Percentiles rank a stretch among this genome's conserved stretches.
Conservation (phyloP, 2,888 invertebrate genomes). For the Plagodis dolabraria region DNA sequence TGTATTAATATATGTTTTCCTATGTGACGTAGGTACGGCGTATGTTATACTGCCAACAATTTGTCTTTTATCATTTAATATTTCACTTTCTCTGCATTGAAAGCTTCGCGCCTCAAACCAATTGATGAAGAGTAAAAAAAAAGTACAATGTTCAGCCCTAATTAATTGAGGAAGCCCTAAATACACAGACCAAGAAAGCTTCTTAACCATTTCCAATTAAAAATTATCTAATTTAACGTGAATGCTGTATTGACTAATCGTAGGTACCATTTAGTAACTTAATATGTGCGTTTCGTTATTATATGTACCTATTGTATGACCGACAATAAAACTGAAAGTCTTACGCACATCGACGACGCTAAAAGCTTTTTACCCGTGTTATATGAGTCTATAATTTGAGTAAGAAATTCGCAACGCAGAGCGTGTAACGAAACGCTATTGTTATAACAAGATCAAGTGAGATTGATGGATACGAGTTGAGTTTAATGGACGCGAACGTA, state of each 20-base stretch:
- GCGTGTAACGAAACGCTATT: constrained; percentile 58
- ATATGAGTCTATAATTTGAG: constrained; percentile 41
- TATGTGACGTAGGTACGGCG: too few species aligned
- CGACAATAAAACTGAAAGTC: constrained; percentile 62
- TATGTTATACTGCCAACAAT: too few species aligned
- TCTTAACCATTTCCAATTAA: too few species aligned
- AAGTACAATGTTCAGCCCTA: too few species aligned
- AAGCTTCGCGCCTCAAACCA: too few species aligned
- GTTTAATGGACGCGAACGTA: constrained; percentile 61
- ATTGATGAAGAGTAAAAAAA: too few species aligned
- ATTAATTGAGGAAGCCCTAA: too few species aligned
- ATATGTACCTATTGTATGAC: constrained; percentile 38
- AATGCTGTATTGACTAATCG: not conserved
- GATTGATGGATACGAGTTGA: constrained; percentile 61
- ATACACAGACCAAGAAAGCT: too few species aligned
- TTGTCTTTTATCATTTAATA: too few species aligned
- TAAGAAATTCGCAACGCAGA: constrained; percentile 55
- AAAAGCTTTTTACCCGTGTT: constrained; percentile 45
- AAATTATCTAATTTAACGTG: too few species aligned
- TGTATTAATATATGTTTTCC: too few species aligned
- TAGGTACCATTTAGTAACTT: constrained; percentile 25
- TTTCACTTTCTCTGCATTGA: too few species aligned
- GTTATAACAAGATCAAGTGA: constrained; percentile 62
- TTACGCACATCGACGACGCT: constrained; percentile 46
- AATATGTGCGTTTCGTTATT: constrained; percentile 31